Base-by-base conservation (phyloP, 2,113 vertebrate genomes). In the Sebastes schlegelii region DNA sequence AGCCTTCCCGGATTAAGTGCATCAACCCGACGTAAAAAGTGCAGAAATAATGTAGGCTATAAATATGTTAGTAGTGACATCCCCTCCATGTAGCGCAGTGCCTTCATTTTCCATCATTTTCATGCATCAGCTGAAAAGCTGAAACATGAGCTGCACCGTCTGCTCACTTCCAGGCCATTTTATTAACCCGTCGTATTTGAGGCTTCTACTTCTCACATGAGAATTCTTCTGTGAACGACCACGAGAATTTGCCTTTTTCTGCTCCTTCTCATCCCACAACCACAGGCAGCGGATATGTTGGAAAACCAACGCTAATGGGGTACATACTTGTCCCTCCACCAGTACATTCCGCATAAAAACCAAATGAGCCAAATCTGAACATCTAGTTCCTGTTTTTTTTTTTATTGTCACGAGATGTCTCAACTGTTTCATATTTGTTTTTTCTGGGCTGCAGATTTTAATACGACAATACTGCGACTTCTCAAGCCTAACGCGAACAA, bases 91-190 rank as follows among this genome's bases (percentile, higher is more conserved):
- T 34, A 34, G 34, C 34, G 4, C 34, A 34, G 74, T 54, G 49
- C 46, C 61, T 82, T 82, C 43, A 76, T 85, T 82, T 85, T 79
- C 71, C 79, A 71, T 49, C 42, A 51, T 62, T 88, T 88, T 85
- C 43, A 79, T 57, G 61, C 70, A 66, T 75, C 70, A 67, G 86
- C 69, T 63, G 57, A 80, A 80, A 8, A 14, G 74, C 52, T 68
- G 83, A 77, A 86, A 86, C 49, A 63, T 45, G 77, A 85, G 58
- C 48, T 61, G 46, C 14, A n/a, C 5, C 34, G 62, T 80, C 48
- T 77, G 57, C 74, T 85, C 68, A 62, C 82, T 72, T 60, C 49
- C 63, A 69, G 64, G 46, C 49, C 54, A 51, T 79, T 80, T 88
- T 61, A 80, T 83, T 71, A 71, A 68, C 43, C 71, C 54, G 21